phyloP scores from a whole-genome alignment of 2,888 invertebrate species.

The Callosobruchus maculatus region DNA sequence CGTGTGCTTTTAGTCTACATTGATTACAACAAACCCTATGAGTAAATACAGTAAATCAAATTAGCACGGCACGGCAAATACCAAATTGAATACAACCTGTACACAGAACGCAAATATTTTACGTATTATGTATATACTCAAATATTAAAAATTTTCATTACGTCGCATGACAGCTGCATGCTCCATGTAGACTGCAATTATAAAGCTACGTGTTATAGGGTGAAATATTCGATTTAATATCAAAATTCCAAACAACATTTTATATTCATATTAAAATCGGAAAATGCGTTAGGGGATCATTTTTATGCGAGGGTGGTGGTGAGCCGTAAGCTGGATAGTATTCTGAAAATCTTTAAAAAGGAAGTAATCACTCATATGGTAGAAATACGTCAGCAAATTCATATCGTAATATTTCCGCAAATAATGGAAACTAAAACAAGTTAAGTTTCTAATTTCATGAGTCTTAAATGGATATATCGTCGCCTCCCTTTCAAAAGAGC shows the following conservation, averaged over 20 bases:
- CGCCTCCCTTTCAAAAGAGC: no score
- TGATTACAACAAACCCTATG: not conserved
- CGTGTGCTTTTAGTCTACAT: no score
- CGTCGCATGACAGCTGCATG: not conserved
- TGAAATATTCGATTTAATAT: not conserved
- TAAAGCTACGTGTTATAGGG: not conserved
- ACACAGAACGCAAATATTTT: not conserved
- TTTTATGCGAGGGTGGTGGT: not conserved
- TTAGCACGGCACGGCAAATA: not conserved
- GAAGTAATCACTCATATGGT: no score
- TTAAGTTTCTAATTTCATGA: no score
- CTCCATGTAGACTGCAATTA: not conserved
- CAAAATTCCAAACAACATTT: not conserved
- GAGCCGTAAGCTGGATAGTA: no score
- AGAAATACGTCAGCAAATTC: no score
- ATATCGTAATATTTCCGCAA: no score
- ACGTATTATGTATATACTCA: not conserved
- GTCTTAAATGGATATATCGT: no score
- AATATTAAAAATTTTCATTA: not conserved
- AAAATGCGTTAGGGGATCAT: not conserved
- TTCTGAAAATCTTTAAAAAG: no score
- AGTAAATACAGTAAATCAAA: not conserved
- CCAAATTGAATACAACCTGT: not conserved
- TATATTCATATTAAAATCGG: not conserved
- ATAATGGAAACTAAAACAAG: no score